Evolutionary conservation across 2,888 invertebrate species (phyloP).

Genomic region (Rutpela maculata): DNA sequence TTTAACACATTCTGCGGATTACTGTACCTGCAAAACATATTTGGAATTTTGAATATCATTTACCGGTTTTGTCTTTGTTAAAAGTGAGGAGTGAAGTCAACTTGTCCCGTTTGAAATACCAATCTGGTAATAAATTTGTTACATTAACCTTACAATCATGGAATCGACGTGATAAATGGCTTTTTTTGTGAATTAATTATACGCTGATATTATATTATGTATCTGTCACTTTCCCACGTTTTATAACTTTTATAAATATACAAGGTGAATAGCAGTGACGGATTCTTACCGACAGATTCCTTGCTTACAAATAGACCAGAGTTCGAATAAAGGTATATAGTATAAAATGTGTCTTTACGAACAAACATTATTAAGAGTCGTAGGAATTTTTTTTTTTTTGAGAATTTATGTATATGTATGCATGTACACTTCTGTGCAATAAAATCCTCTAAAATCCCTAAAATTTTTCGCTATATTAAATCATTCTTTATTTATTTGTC

Average conservation of each 20-base stretch:
- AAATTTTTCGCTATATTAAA: too few relatives aligned
- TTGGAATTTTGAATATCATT: constrained; percentile 28
- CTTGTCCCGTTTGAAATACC: neutral
- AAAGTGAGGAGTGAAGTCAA: neutral
- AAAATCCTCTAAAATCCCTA: too few relatives aligned
- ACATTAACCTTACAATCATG: constrained; percentile 1
- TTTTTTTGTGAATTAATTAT: constrained; percentile 4
- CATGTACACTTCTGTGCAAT: too few relatives aligned
- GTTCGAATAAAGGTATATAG: too few relatives aligned
- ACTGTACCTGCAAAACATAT: constrained; percentile 18
- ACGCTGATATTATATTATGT: neutral
- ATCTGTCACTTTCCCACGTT: neutral
- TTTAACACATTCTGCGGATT: constrained; percentile 17
- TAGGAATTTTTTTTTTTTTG: too few relatives aligned
- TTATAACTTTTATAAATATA: neutral
- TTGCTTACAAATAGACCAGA: too few relatives aligned
- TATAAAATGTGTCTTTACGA: too few relatives aligned
- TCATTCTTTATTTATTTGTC: too few relatives aligned
- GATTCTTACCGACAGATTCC: too few relatives aligned
- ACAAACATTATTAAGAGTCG: too few relatives aligned
- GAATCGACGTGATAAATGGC: neutral
- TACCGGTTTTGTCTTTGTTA: constrained; percentile 22
- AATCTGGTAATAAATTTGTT: constrained; percentile 7
- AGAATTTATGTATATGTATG: too few relatives aligned
- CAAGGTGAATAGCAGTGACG: too few relatives aligned